Conservation (phyloP, 2,113 vertebrate species). For the Taxidea taxus region DNA sequence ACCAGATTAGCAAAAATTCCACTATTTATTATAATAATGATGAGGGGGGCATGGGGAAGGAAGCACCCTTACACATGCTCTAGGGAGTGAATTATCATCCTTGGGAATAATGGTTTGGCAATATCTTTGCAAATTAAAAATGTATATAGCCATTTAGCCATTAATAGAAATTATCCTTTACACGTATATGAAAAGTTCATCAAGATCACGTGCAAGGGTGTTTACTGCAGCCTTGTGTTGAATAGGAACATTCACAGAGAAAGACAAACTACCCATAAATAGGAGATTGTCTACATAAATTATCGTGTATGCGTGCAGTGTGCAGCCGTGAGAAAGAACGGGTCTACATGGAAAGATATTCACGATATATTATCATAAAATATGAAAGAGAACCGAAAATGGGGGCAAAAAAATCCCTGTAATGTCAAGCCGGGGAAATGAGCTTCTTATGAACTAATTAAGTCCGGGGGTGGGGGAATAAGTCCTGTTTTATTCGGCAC, state of each 20-base stretch:
- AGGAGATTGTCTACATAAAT: neutral
- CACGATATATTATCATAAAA: neutral
- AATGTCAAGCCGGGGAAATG: neutral
- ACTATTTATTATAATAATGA: neutral
- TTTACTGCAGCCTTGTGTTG: neutral
- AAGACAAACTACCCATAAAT: neutral
- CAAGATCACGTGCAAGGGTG: neutral
- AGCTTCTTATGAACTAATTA: neutral
- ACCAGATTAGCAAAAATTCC: neutral
- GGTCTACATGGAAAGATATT: neutral
- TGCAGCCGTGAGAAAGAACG: neutral
- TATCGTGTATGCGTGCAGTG: neutral
- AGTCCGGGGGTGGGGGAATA: neutral
- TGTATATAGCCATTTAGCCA: neutral
- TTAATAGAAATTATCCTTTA: neutral
- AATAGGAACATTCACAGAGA: neutral
- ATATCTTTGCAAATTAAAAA: neutral
- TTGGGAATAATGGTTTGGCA: neutral
- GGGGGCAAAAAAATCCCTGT: neutral
- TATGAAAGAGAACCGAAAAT: neutral
- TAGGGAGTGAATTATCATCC: neutral
- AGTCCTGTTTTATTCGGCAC: neutral
- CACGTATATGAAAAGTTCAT: neutral
- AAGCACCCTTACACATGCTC: neutral
- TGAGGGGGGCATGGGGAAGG: neutral